Evolutionary conservation across 2,888 invertebrate genomes (phyloP).

Genomic region (Protophormia terraenovae): DNA sequence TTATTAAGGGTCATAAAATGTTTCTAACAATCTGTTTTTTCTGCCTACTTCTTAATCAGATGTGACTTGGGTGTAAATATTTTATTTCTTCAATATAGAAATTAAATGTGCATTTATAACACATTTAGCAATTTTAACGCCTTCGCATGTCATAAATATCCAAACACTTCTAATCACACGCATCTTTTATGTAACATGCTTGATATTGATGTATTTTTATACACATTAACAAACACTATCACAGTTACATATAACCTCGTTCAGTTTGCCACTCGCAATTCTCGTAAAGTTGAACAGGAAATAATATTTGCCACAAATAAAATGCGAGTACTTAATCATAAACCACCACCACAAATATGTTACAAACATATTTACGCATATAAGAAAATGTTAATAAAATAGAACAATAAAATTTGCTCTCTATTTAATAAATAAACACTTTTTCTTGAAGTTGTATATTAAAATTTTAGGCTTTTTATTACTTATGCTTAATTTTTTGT

Average conservation of each 20-base stretch:
- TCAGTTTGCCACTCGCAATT: background rate
- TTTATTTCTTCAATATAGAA: constrained; percentile 1
- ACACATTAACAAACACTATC: background rate
- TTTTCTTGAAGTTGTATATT: background rate
- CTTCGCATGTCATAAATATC: background rate
- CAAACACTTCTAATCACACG: background rate
- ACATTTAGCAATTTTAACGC: background rate
- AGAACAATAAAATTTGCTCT: constrained; percentile 15
- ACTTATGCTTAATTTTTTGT: background rate
- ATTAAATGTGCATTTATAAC: background rate
- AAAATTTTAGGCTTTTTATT: background rate
- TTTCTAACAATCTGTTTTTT: background rate
- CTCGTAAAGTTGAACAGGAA: background rate
- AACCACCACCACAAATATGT: background rate
- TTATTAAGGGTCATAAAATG: background rate
- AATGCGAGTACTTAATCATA: constrained; percentile 20
- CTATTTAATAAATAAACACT: constrained; percentile 1
- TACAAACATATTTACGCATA: background rate
- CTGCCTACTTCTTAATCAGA: background rate
- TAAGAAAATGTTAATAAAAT: constrained; percentile 29
- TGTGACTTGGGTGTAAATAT: background rate
- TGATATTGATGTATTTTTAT: background rate
- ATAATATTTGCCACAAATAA: background rate
- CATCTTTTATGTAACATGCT: background rate
- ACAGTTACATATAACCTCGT: background rate